Percentiles rank a stretch among this genome's conserved stretches.
These are phyloP conservation scores for Troides helena DNA, from an alignment of 2,888 invertebrate genomes.

Conservation along the genomic window DNA sequence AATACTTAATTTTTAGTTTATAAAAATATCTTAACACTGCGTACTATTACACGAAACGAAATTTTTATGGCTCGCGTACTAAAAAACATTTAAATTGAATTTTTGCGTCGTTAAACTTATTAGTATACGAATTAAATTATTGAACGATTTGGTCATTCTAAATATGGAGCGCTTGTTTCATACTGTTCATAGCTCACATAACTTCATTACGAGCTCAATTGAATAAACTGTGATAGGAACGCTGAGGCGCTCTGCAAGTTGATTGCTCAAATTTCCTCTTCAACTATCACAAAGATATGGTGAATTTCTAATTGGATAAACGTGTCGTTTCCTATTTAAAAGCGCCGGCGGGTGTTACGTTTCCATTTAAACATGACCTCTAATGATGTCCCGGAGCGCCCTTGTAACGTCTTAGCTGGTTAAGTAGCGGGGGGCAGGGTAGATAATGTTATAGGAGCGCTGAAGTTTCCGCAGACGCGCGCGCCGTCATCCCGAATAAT, in stretches of 20 bases:
- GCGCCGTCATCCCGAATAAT: constrained; percentile 77
- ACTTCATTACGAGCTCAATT: constrained; percentile 79
- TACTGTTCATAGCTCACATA: constrained; percentile 70
- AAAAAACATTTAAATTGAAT: not conserved
- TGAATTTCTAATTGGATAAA: constrained; percentile 81
- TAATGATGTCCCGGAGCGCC: constrained; percentile 44
- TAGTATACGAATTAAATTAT: constrained; percentile 29
- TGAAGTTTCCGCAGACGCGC: constrained; percentile 61
- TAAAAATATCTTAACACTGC: too few species aligned
- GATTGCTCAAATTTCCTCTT: constrained; percentile 81
- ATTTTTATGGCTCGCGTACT: too few species aligned
- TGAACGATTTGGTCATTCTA: constrained; percentile 46
- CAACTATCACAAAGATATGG: constrained; percentile 81
- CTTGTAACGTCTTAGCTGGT: constrained; percentile 37
- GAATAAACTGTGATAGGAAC: constrained; percentile 80
- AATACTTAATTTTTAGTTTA: too few species aligned
- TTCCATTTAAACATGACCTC: constrained; percentile 64
- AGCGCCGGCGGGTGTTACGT: constrained; percentile 70
- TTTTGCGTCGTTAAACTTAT: not conserved
- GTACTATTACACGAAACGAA: too few species aligned
- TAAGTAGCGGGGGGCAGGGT: constrained; percentile 41
- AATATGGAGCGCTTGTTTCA: constrained; percentile 55
- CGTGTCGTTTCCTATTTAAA: constrained; percentile 81
- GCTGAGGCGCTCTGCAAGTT: constrained; percentile 75
- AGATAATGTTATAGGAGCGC: constrained; percentile 42